Evolutionary conservation across 2,888 invertebrate species (phyloP).

Genomic region (Rhyacophila evoluta): DNA sequence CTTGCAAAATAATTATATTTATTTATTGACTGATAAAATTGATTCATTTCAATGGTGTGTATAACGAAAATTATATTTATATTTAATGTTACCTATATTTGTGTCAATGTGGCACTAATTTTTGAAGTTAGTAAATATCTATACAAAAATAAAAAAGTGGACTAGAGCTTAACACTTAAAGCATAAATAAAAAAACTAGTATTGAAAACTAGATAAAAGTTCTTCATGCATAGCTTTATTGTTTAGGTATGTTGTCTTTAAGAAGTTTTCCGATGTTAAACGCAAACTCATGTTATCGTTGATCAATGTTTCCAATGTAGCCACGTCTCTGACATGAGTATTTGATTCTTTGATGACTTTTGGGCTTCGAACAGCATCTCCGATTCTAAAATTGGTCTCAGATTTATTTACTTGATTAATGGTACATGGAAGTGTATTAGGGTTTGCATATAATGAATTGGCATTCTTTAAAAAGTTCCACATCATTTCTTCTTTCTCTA

Average conservation of each 20-base stretch:
- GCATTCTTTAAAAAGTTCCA: constrained; percentile 63
- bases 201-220: background rate
- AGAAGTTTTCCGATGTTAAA: constrained; percentile 28
- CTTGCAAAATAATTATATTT: no score
- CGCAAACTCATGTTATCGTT: constrained; percentile 62
- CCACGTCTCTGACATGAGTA: constrained; percentile 56
- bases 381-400: constrained; percentile 64
- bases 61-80: no score
- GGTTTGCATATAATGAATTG: background rate
- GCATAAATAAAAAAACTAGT: background rate
- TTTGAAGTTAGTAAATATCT: no score
- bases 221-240: constrained; percentile 39
- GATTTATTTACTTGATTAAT: constrained; percentile 55
- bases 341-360: constrained; percentile 58
- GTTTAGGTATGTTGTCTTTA: constrained; percentile 38
- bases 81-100: no score
- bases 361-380: constrained; percentile 64
- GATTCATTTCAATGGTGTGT: no score
- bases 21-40: no score
- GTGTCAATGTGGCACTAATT: no score
- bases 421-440: constrained; percentile 23
- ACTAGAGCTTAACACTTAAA: no score
- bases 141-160: no score
- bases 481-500: constrained; percentile 63
- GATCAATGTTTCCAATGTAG: constrained; percentile 64